A percentile compares a stretch with the other conserved stretches of the same genome.
These are phyloP conservation scores for Alentia gelatinosa DNA, from an alignment of 2,888 invertebrate species.

Conservation along the genomic window DNA sequence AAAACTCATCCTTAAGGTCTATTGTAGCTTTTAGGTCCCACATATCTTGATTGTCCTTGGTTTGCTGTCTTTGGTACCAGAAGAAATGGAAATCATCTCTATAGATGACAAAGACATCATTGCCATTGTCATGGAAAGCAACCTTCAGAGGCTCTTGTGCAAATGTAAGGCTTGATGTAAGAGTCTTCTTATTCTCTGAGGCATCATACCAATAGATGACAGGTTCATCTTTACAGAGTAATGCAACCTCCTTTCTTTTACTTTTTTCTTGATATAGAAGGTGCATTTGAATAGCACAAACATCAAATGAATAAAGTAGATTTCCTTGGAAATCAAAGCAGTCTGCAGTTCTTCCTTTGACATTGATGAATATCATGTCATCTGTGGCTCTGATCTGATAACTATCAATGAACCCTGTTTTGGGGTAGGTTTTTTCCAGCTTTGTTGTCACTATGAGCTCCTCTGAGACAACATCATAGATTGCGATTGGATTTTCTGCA, in stretches of 20 bases:
- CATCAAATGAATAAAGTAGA: background rate
- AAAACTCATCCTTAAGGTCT: background rate
- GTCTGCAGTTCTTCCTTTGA: conserved; percentile 58
- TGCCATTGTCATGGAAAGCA: background rate
- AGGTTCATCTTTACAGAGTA: background rate
- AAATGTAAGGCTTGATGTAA: background rate
- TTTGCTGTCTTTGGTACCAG: background rate
- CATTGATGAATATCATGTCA: conserved; percentile 52
- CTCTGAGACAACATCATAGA: conserved; percentile 66
- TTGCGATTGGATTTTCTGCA: conserved; percentile 65
- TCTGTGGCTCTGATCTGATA: conserved; percentile 60
- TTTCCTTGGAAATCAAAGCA: conserved; percentile 47
- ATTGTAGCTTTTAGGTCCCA: background rate
- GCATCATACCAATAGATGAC: background rate
- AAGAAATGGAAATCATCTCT: background rate
- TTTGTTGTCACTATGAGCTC: conserved; percentile 63
- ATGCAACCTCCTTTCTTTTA: background rate
- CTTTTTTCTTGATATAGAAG: background rate
- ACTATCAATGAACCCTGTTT: conserved; percentile 67
- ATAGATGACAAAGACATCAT: background rate
- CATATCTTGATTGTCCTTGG: background rate
- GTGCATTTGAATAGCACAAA: conserved; percentile 31
- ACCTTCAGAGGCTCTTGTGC: background rate
- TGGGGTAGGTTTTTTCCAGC: conserved; percentile 67
- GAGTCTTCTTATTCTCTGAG: background rate